phyloP scores from a whole-genome alignment of 2,888 invertebrate genomes.

The Pheosia gnoma region DNA sequence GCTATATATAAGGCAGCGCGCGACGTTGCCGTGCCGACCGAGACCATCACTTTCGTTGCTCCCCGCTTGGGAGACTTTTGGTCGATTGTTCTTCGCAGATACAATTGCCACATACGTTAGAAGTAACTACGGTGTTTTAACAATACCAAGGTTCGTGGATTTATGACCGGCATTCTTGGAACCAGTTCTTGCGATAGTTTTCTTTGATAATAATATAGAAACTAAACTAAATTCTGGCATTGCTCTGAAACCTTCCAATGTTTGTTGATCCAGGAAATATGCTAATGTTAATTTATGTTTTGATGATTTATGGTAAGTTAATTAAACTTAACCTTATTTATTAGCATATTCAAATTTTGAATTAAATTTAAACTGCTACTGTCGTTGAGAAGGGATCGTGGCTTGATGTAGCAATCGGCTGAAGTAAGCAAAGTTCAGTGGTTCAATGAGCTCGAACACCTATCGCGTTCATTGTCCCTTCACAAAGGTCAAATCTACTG shows the following conservation, averaged over 20 bases:
- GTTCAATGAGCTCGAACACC: slow-evolving; percentile 68
- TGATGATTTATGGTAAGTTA: slow-evolving; percentile 20
- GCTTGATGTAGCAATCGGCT: slow-evolving; percentile 64
- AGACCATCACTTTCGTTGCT: slow-evolving; percentile 49
- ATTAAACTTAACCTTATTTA: slow-evolving; percentile 14
- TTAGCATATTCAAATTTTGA: slow-evolving; percentile 33
- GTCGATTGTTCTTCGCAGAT: slow-evolving; percentile 27
- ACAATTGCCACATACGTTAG: slow-evolving; percentile 25
- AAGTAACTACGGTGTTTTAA: slow-evolving; percentile 4
- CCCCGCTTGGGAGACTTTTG: slow-evolving; percentile 24
- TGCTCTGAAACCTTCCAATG: background rate
- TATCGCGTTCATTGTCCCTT: slow-evolving; percentile 69
- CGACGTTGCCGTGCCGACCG: slow-evolving; percentile 62
- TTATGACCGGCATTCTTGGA: background rate
- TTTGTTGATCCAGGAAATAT: slow-evolving; percentile 10
- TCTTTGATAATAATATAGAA: background rate
- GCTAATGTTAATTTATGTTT: slow-evolving; percentile 20
- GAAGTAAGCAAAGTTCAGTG: slow-evolving; percentile 73
- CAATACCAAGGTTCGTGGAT: slow-evolving; percentile 1
- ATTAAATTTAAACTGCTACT: slow-evolving; percentile 42
- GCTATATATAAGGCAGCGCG: slow-evolving; percentile 70
- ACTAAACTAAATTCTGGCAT: background rate
- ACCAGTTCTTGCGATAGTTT: background rate
- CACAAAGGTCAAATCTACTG: slow-evolving; percentile 67
- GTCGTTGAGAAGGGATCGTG: slow-evolving; percentile 55